Conservation (phyloP, 1,140 invertebrate species). For the Eurosta solidaginis region DNA sequence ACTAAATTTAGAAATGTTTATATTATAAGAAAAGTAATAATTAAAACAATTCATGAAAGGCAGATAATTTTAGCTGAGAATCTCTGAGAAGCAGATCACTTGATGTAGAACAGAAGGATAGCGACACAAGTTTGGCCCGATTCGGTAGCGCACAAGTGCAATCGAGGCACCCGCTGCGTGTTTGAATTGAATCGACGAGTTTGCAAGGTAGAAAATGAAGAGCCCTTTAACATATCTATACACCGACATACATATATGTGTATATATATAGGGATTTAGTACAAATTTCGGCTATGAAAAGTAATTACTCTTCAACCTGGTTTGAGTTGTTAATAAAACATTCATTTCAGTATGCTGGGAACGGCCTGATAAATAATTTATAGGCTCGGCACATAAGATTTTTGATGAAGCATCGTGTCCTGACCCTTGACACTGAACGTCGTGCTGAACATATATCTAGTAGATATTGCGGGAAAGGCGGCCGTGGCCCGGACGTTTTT, state of each 20-base stretch:
- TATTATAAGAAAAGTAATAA: conserved; percentile 18
- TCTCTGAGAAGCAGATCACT: background rate
- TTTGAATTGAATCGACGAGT: background rate
- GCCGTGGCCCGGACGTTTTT: no score
- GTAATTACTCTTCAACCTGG: background rate
- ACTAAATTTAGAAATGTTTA: conserved; percentile 22
- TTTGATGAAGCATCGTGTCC: no score
- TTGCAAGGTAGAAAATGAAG: no score
- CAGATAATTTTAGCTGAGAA: background rate
- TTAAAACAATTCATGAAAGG: conserved; percentile 12
- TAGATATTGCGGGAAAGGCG: background rate
- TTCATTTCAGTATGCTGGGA: no score
- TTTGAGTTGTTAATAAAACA: no score
- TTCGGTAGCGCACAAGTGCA: background rate
- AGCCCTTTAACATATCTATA: no score
- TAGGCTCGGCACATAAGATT: no score
- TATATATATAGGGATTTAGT: background rate
- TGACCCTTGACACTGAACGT: no score
- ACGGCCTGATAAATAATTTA: no score
- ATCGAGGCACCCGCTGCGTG: background rate
- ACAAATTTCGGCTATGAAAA: conserved; percentile 6
- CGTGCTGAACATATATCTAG: background rate
- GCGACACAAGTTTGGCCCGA: background rate
- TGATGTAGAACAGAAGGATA: background rate
- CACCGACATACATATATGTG: no score